Conservation (phyloP, 1,140 invertebrate genomes). For the Oryctes rhinoceros region DNA sequence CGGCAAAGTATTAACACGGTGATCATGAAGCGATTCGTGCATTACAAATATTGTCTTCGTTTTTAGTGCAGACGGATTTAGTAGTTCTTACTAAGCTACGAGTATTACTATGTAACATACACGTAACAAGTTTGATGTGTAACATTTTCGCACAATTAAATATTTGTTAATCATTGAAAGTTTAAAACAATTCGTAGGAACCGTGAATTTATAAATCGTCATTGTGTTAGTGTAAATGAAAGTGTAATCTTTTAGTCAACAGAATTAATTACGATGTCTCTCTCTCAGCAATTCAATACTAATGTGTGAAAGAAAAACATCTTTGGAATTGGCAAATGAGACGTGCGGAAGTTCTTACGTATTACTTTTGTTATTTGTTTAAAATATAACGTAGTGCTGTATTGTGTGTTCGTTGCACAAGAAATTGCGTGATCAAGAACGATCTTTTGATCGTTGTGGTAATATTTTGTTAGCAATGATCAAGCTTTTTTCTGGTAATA, state of each 20-base stretch:
- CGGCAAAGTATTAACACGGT: neutral
- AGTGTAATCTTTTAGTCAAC: neutral
- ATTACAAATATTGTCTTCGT: neutral
- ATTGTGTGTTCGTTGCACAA: neutral
- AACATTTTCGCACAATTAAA: neutral
- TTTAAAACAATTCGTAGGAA: neutral
- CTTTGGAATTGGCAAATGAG: neutral
- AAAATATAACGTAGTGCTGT: neutral
- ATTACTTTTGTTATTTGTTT: neutral
- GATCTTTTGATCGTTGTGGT: too few relatives aligned
- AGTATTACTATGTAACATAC: neutral
- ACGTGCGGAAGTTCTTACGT: neutral
- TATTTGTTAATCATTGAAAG: neutral
- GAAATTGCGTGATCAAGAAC: too few relatives aligned
- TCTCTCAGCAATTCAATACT: neutral
- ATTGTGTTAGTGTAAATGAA: neutral
- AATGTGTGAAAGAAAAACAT: neutral
- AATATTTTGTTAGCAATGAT: neutral
- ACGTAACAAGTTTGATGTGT: neutral
- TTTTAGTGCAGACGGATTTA: neutral
- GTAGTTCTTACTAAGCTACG: neutral
- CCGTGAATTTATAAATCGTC: neutral
- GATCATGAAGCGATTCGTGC: neutral
- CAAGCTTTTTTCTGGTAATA: neutral
- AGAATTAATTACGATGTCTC: slow-evolving; percentile 3